phyloP scores from a whole-genome alignment of 2,113 vertebrate species.

The Coregonus clupeaformis region DNA sequence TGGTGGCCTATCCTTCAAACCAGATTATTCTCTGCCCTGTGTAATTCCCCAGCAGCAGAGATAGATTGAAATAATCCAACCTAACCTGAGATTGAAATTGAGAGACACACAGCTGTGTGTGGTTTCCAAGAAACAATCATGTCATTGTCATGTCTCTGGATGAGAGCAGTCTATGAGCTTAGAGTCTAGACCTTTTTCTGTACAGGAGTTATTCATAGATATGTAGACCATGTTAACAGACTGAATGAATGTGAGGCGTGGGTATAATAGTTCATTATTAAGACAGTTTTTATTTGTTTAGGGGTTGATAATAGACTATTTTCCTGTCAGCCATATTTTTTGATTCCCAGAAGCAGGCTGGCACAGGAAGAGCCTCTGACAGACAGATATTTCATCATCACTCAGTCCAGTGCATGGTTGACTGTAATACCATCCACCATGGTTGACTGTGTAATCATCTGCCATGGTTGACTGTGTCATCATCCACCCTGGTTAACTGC shows the following conservation, averaged over 20 bases:
- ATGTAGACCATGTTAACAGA: not conserved
- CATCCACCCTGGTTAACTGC: too few relatives aligned
- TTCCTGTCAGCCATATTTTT: not conserved
- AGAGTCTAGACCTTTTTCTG: not conserved
- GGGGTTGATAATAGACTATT: too few relatives aligned
- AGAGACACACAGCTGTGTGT: not conserved
- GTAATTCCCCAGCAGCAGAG: not conserved
- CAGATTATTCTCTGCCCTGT: not conserved
- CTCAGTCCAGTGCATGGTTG: not conserved
- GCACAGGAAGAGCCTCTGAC: not conserved
- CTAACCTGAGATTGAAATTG: constrained; percentile 2
- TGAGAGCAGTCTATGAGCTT: not conserved
- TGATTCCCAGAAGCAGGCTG: not conserved
- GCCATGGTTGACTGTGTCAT: too few relatives aligned
- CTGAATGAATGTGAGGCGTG: not conserved
- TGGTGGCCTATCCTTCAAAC: not conserved
- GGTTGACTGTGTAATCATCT: too few relatives aligned
- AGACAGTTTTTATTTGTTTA: not conserved
- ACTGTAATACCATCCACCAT: too few relatives aligned
- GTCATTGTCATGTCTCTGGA: not conserved
- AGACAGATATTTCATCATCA: not conserved
- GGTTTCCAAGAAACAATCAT: not conserved
- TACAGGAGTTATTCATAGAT: not conserved
- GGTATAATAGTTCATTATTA: not conserved
- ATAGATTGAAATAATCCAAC: constrained; percentile 1